Base-by-base conservation (phyloP, 2,113 vertebrate genomes). In the Irena cyanogastra region DNA sequence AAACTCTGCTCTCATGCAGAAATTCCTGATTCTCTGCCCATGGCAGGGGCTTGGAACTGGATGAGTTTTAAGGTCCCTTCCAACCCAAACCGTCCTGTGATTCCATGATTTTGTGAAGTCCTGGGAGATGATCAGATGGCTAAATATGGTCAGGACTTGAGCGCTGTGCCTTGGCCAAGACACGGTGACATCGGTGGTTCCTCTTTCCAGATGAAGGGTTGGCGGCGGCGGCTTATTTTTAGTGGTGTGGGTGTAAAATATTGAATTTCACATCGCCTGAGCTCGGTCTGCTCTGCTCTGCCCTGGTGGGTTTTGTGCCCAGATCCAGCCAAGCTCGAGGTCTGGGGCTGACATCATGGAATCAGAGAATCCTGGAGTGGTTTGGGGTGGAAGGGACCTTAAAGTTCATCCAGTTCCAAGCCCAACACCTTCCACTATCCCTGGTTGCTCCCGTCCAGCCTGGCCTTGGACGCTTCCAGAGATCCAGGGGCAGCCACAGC, bases 181-280 rank as follows among this genome's bases (percentile, higher is more conserved):
- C n/a, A 4, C 83, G 42, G 86, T 12, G 22, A 60, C 21, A 5
- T 33, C 45, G 33, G 91, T 65, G 65, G 49, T 61, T 76, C 82
- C 81, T 89, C 91, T 4, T 79, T 61, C 90, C 90, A 93, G 79
- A 95, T 93, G 93, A 94, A 90, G 91, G 50, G 84, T 65, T 87
- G 91, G 89, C 45, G 37, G 37, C 3, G 3, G 45, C 0, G 1
- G 20, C 33, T 30, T 85, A 47, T 89, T 95, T 95, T 95, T 70
- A 93, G 96, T 80, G 89, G 66, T 70, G 94, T 97, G 93, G 94
- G 94, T 84, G 93, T 94, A 65, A 95, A 95, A 76, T 65, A 76
- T 89, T 84, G n/a, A 16, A 57, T 91, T 87, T 95, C 74, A 4
- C n/a, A 16, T 69, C 1, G 41, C 69, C 89, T 60, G 53, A 79